These are phyloP conservation scores for Sorex maritimensis DNA, from an alignment of 2,797 vertebrate species.

Conservation along the genomic window DNA sequence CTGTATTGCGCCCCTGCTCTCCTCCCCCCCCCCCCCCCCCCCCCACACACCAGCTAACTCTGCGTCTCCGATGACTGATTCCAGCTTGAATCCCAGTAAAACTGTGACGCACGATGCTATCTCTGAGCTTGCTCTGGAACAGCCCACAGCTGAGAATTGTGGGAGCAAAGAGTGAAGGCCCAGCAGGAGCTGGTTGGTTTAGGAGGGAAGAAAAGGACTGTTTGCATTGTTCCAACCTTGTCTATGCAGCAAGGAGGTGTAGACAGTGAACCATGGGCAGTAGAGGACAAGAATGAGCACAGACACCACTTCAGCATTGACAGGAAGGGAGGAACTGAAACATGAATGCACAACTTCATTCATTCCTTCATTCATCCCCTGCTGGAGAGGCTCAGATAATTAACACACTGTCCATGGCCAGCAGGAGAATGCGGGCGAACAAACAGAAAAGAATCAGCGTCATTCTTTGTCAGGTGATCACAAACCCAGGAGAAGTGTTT, in stretches of 20 bases:
- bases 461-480: neutral
- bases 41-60: neutral
- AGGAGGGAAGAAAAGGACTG: neutral
- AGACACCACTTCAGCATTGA: neutral
- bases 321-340: neutral
- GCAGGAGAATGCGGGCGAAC: neutral
- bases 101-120: neutral
- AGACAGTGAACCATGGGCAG: neutral
- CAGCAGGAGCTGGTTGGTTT: neutral
- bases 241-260: neutral
- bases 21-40: too few species aligned
- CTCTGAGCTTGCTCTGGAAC: neutral
- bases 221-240: neutral
- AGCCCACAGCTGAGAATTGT: neutral
- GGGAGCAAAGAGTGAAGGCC: neutral
- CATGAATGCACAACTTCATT: neutral
- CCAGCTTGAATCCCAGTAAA: neutral
- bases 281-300: neutral
- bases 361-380: constrained; percentile 3
- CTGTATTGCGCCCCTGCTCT: neutral
- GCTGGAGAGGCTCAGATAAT: constrained; percentile 13
- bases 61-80: neutral
- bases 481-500: constrained; percentile 11
- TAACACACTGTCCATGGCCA: neutral
- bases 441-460: neutral